phyloP scores from a whole-genome alignment of 2,888 invertebrate species.

The Plutella xylostella region DNA sequence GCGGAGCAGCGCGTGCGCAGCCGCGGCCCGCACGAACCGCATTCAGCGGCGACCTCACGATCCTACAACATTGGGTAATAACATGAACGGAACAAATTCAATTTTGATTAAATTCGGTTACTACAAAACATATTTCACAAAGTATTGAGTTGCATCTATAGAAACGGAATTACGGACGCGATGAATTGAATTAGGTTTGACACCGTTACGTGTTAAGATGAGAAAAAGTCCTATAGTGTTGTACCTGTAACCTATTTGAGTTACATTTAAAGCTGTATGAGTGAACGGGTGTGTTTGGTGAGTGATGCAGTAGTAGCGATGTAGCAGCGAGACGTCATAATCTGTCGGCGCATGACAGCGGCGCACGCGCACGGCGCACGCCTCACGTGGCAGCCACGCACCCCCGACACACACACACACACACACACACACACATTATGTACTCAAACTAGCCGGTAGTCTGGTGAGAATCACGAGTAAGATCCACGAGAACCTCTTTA shows the following conservation, averaged over 20 bases:
- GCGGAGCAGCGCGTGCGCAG: constrained; percentile 11
- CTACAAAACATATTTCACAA: constrained; percentile 22
- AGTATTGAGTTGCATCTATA: constrained; percentile 20
- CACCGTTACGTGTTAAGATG: constrained; percentile 20
- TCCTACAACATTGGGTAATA: constrained; percentile 26
- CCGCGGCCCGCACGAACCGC: constrained; percentile 32
- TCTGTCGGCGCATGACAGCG: constrained; percentile 58
- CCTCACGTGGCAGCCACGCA: constrained; percentile 21
- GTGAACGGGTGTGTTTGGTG: too few relatives aligned
- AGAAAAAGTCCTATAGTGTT: too few relatives aligned
- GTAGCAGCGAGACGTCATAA: constrained; percentile 40
- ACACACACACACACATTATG: too few relatives aligned
- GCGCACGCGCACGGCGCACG: constrained; percentile 59
- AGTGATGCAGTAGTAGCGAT: too few relatives aligned
- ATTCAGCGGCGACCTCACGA: constrained; percentile 32
- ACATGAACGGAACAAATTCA: constrained; percentile 31
- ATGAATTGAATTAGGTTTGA: too few relatives aligned
- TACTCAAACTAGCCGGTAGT: too few relatives aligned
- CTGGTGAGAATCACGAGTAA: too few relatives aligned
- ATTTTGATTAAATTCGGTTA: constrained; percentile 27
- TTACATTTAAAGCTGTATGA: too few relatives aligned
- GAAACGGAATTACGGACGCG: constrained; percentile 15
- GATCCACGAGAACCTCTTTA: too few relatives aligned
- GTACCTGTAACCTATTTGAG: too few relatives aligned
- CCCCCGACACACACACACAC: too few relatives aligned